Percentiles rank a stretch among this genome's conserved stretches.
Evolutionary conservation across 1,140 invertebrate species (phyloP).

Genomic region (Matsumurasca onukii): DNA sequence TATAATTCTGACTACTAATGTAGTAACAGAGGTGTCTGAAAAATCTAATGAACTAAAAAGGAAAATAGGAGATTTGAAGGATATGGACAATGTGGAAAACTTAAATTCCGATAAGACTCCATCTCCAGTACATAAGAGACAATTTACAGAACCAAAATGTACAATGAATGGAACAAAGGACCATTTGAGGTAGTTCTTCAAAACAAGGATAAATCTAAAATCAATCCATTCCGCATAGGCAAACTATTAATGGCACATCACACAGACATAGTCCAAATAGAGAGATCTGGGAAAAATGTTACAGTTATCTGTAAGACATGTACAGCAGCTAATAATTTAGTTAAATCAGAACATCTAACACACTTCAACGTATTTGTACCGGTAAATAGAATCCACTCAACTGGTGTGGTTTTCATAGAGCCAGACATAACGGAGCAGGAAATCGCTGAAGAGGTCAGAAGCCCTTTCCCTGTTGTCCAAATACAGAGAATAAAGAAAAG

Average conservation of each 20-base stretch:
- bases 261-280: background rate
- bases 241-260: slow-evolving; percentile 11
- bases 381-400: background rate
- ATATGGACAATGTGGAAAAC: no score
- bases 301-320: slow-evolving; percentile 2
- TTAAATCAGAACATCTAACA: background rate
- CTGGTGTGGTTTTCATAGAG: background rate
- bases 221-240: background rate
- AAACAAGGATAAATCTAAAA: background rate
- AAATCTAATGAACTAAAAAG: no score
- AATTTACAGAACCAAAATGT: no score
- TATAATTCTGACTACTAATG: no score
- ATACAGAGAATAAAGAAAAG: background rate
- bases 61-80: no score
- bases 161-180: no score
- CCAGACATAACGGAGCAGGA: background rate
- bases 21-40: no score
- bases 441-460: background rate
- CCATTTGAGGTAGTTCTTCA: slow-evolving; percentile 9
- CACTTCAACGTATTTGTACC: background rate
- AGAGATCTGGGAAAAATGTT: slow-evolving; percentile 11
- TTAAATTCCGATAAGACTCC: no score
- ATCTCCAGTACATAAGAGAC: no score
- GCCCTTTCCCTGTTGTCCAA: background rate
- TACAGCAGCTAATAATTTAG: background rate